Conservation (phyloP, 2,113 vertebrate species). For the Heterotis niloticus region DNA sequence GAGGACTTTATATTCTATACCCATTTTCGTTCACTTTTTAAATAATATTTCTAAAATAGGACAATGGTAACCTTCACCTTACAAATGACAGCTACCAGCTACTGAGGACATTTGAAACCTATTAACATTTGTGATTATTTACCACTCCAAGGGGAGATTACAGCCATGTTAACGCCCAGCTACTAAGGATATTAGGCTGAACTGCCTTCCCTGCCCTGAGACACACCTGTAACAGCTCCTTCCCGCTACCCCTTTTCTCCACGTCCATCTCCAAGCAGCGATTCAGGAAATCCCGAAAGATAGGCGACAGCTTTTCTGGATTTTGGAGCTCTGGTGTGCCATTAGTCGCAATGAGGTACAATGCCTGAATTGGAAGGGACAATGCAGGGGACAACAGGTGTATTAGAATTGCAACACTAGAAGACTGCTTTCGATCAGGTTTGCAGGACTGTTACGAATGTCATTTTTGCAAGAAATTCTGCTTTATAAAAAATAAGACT, state of each 20-base stretch:
- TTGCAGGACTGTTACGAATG: background rate
- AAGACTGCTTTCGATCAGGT: background rate
- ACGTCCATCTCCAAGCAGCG: conserved; percentile 97
- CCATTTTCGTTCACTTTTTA: background rate
- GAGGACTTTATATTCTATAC: too few species aligned
- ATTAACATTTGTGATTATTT: too few species aligned
- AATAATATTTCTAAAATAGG: background rate
- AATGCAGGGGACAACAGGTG: background rate
- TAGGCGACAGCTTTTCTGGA: conserved; percentile 90
- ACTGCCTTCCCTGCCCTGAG: background rate
- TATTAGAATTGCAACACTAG: background rate
- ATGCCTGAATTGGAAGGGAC: conserved; percentile 66
- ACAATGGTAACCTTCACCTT: background rate
- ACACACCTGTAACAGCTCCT: conserved; percentile 88
- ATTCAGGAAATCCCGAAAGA: conserved; percentile 95
- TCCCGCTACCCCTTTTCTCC: conserved; percentile 91
- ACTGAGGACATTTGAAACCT: too few species aligned
- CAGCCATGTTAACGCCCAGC: too few species aligned
- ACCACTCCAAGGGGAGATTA: too few species aligned
- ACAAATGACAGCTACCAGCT: too few species aligned
- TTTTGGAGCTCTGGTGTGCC: conserved; percentile 97
- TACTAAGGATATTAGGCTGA: too few species aligned
- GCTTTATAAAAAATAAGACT: background rate
- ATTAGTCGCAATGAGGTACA: conserved; percentile 97
- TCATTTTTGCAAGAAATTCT: background rate